Base-by-base conservation (phyloP, 2,113 vertebrate species). In the Lasiurus cinereus region DNA sequence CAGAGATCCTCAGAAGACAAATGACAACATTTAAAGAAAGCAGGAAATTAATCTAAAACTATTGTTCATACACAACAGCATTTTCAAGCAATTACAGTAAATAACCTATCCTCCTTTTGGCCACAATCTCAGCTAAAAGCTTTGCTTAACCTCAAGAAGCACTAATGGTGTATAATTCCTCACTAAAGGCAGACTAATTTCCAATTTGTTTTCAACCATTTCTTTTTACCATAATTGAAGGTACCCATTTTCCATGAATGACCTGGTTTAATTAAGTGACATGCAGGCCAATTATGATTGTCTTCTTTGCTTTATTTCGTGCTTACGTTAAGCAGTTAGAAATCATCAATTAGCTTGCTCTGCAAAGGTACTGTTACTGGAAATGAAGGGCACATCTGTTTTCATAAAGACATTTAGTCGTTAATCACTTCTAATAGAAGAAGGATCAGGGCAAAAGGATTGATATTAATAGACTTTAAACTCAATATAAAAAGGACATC, bases 1-100 rank as follows among this genome's bases (percentile, higher is more conserved):
- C 88, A 92, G 5, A 95, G 87, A 77, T 52, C 70, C 21, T 91
- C 78, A 12, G 36, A 88, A 77, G 69, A 94, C 59, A 86, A 82
- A 91, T 84, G 89, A 90, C 79, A 90, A 83, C 54, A 94, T 87
- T 84, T 50, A 73, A 87, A 86, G 90, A 50, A 96, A 72, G 67
- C 77, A 94, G 91, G 74, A 96, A 83, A 90, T 85, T 72, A 66
- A 90, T 56, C 66, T 93, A 86, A 94, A 82, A 77, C 73, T 54
- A 72, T 0, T 83, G 31, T 79, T 80, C 46, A 94, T 31, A 83
- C 50, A 56, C 13, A 33, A 66, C 29, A 14, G 22, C 62, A 76
- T 95, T 94, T 94, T 77, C 19, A 31, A 78, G 59, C 62, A 46
- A 39, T 91, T 93, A 91, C 14, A 82, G 91, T 93, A 91, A 96